phyloP scores from a whole-genome alignment of 2,113 vertebrate genomes.

The Fulmarus glacialis region DNA sequence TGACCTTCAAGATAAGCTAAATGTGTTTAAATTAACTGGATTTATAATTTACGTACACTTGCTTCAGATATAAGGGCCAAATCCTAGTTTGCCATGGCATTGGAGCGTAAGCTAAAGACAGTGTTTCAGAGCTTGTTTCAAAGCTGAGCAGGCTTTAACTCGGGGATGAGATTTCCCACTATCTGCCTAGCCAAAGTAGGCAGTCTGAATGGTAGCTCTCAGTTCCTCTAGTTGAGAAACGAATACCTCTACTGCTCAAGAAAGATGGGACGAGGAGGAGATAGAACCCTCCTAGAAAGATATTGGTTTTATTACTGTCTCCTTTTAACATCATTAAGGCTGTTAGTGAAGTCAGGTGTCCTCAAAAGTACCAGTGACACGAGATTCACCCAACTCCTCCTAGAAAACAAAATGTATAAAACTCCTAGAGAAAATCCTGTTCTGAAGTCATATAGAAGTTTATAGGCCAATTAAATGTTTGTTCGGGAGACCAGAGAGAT shows the following conservation, averaged over 20 bases:
- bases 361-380: not conserved
- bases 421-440: not conserved
- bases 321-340: not conserved
- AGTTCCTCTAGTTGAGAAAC: not conserved
- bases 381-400: not conserved
- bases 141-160: not conserved
- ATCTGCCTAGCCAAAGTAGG: not conserved
- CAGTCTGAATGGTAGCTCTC: not conserved
- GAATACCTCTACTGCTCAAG: not conserved
- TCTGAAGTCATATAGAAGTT: not conserved
- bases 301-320: not conserved
- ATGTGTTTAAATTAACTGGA: not conserved
- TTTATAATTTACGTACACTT: not conserved
- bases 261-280: not conserved
- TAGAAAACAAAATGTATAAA: not conserved
- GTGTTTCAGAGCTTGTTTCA: not conserved
- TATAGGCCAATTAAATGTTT: slow-evolving; percentile 40
- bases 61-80: not conserved
- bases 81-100: not conserved
- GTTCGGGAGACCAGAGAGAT: not conserved
- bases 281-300: not conserved
- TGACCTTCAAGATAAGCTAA: not conserved
- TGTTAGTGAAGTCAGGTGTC: not conserved
- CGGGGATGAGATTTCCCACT: not conserved
- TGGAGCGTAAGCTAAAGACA: not conserved